phyloP scores from a whole-genome alignment of 2,113 vertebrate genomes.

The Anhinga rufa region DNA sequence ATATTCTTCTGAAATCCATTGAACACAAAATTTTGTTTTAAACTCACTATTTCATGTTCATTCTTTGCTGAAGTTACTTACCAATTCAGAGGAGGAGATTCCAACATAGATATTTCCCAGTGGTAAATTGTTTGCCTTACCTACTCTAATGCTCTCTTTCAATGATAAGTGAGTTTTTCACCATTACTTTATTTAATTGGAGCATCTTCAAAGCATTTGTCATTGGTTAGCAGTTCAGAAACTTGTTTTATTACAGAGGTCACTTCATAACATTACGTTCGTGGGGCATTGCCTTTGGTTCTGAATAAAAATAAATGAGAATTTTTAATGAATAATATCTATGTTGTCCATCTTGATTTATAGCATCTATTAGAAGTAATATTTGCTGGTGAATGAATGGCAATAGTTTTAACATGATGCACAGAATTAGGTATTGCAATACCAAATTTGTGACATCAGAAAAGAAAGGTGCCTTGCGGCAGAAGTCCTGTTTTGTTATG shows the following conservation, averaged over 20 bases:
- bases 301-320: not conserved
- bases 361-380: not conserved
- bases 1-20: not conserved
- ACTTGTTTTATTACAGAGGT: not conserved
- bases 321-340: not conserved
- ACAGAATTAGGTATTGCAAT: not conserved
- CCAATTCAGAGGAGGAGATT: not conserved
- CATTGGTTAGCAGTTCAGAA: not conserved
- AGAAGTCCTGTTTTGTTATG: not conserved
- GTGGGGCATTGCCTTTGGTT: not conserved
- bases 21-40: not conserved
- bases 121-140: not conserved
- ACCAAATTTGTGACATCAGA: not conserved
- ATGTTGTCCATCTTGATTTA: not conserved
- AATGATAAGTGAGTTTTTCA: not conserved
- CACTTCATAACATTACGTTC: not conserved
- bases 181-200: not conserved
- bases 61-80: not conserved
- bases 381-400: not conserved
- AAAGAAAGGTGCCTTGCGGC: not conserved
- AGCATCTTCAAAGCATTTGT: not conserved
- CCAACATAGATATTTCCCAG: not conserved
- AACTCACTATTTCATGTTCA: not conserved
- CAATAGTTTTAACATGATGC: not conserved
- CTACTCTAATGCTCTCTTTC: not conserved